Evolutionary conservation across 2,797 vertebrate genomes (phyloP), one percentile per base, ranked within the genome.

Genomic region (Rousettus madagascariensis): DNA sequence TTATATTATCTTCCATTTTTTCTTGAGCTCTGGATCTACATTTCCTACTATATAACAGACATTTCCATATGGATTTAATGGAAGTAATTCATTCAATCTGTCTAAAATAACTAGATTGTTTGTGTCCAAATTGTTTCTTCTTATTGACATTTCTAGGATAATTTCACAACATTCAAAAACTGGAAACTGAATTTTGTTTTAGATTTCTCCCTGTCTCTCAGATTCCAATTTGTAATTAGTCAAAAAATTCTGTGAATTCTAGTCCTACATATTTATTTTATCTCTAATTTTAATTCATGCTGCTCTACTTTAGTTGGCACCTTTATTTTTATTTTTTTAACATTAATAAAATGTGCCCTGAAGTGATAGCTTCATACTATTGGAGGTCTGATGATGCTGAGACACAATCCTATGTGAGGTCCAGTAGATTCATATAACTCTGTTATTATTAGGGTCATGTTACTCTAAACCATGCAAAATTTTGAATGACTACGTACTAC

Each of bases 301-400:
- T 75, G 33, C 16, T 80, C 53, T 63, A 66, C 17, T 94, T 90
- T 46, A 72, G 8, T 80, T n/a, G 26, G 77, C 26, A 71, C 26
- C 3, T 85, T 93, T 91, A 95, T 74, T 83, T 90, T 87, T n/a
- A 93, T 93, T 74, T 83, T 91, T 91, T 87, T 38, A 93, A 61
- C 5, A 55, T 77, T 95, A 63, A 78, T 68, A 77, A 86, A 74
- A 24, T 75, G 2, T 90, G 33, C 19, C n/a, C 19, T 69, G 80
- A 66, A 87, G n/a, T 77, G 41, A 72, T 4, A 93, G 46, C 49
- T 66, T 77, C 57, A 71, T 49, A 53, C 30, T 69, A 9, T 51
- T 77, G 53, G 82, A 93, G n/a, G 46, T 66, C 49, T 91, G 4
- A 43, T 86, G 49, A 80, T 57, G 3, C 1, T 80, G 59, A 85